Base-by-base conservation (phyloP, 2,888 invertebrate species). In the Tuberolachnus salignus region DNA sequence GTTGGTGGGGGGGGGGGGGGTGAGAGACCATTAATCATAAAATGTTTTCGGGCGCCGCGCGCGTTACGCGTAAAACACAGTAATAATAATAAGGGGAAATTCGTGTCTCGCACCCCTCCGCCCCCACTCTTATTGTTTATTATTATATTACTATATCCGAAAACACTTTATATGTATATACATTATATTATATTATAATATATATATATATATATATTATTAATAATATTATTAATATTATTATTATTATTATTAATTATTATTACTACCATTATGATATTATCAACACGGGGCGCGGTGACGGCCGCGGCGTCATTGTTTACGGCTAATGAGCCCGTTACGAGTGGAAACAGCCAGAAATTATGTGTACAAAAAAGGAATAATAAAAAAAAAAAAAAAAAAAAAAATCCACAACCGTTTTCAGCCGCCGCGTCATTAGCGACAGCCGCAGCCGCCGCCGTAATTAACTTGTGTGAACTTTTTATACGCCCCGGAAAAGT, bases 11-110 rank as follows among this genome's bases (percentile, higher is more conserved):
- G 26, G 14, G 23, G 1, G 55, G 59, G 6, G 1, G 21, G 19
- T 2, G 49, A 34, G 26, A 64, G 34, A 42, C 34, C 69, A 69
- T 69, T 69, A 69, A 69, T 69, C 69, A 69, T 69, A 69, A 69
- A 69, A 69, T 69, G 53, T 69, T 69, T 69, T 69, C 19, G 69
- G 51, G 34, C 34, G 3, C 34, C 53, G 53, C 23, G 49, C 51
- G 67, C 69, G 51, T 69, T 10, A 53, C 69, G 51, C 51, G 69
- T 51, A 69, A 69, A 69, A 69, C 51, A 69, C 69, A 34, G 6
- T 34, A 34, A 34, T 34, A 34, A 34, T 34, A 69, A 69, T 69
- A 69, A 69, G 51, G 69, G 69, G 69, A 69, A 51, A 69, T 53
- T 69, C 51, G 69, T 69, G 69, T 69, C 57, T 2, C 57, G 23